Conservation (phyloP, 2,113 vertebrate species). For the Spheniscus mendiculus region DNA sequence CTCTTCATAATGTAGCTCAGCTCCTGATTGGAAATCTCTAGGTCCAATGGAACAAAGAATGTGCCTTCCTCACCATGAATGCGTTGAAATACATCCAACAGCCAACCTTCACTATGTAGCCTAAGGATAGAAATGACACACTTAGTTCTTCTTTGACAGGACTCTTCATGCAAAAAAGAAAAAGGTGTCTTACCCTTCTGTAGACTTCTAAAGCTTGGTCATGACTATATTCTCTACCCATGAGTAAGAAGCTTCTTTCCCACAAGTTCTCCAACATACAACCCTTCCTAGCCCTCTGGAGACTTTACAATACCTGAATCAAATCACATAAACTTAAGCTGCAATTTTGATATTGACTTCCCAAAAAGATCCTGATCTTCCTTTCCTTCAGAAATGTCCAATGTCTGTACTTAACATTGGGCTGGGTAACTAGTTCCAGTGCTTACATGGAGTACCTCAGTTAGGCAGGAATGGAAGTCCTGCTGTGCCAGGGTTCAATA, state of each 20-base stretch:
- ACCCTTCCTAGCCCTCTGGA: not conserved
- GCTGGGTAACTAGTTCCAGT: not conserved
- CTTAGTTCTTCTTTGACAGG: not conserved
- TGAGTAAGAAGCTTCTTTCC: not conserved
- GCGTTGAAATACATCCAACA: constrained; percentile 83
- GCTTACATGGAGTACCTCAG: not conserved
- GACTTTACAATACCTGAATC: not conserved
- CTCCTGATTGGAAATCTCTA: constrained; percentile 92
- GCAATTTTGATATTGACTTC: not conserved
- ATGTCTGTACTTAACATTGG: not conserved
- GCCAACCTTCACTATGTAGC: constrained; percentile 81
- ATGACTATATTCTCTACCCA: not conserved
- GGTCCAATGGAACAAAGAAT: constrained; percentile 86
- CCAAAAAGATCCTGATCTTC: not conserved
- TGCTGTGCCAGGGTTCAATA: not conserved
- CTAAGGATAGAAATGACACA: constrained; percentile 54
- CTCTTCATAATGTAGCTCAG: constrained; percentile 89
- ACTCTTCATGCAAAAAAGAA: not conserved
- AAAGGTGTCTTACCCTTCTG: not conserved
- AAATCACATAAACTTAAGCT: not conserved
- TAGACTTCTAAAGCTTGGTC: not conserved
- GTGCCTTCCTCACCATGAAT: constrained; percentile 79
- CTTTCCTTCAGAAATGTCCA: not conserved
- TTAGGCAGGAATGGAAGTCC: not conserved
- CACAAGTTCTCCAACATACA: not conserved